These are phyloP conservation scores for Cephus nigrinus DNA, from an alignment of 2,888 invertebrate species.

Conservation along the genomic window DNA sequence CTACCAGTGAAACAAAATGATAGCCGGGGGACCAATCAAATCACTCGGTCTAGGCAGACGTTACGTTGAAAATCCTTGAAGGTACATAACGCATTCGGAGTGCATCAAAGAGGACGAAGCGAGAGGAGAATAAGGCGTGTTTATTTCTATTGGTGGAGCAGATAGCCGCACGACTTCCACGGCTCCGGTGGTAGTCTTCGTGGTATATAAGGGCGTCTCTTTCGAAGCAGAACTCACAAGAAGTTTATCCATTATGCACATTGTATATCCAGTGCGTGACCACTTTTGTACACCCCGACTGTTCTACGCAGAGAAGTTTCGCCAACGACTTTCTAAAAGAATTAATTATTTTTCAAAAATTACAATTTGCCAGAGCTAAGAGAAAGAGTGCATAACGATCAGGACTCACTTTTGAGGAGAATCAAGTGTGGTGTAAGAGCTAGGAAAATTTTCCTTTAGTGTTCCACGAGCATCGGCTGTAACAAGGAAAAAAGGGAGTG, in stretches of 20 bases:
- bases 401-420: background rate
- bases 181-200: slow-evolving; percentile 37
- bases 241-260: slow-evolving; percentile 33
- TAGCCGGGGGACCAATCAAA: background rate
- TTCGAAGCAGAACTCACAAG: slow-evolving; percentile 37
- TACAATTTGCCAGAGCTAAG: background rate
- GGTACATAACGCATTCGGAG: slow-evolving; percentile 7
- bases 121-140: slow-evolving; percentile 26
- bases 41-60: background rate
- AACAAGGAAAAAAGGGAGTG: background rate
- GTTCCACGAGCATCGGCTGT: background rate
- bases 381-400: background rate
- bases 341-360: background rate
- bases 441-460: background rate
- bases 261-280: slow-evolving; percentile 16
- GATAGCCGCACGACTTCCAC: slow-evolving; percentile 30
- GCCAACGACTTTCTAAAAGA: background rate
- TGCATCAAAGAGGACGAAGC: slow-evolving; percentile 11
- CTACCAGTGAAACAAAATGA: background rate
- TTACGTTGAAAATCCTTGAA: slow-evolving; percentile 19
- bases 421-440: too few species aligned
- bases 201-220: slow-evolving; percentile 52
- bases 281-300: background rate
- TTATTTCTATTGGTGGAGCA: slow-evolving; percentile 46
- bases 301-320: background rate